phyloP scores from a whole-genome alignment of 2,113 vertebrate species.

The Centropus bengalensis region DNA sequence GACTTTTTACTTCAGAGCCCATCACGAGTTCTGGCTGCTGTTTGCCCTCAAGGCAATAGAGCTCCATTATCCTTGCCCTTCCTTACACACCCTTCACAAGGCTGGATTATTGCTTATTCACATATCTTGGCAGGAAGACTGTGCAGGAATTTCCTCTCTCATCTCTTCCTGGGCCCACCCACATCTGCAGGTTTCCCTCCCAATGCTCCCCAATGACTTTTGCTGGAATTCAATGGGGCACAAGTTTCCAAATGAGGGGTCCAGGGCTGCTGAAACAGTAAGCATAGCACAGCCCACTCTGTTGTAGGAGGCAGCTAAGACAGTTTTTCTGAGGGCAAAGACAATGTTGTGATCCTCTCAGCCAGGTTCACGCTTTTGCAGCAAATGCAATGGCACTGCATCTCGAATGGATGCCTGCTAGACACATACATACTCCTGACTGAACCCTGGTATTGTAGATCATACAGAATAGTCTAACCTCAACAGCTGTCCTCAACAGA shows the following conservation, averaged over 20 bases:
- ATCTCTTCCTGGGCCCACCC: not conserved
- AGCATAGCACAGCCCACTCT: not conserved
- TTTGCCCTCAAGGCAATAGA: not conserved
- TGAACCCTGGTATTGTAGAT: not conserved
- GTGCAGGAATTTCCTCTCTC: not conserved
- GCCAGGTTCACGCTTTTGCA: not conserved
- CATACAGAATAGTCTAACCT: not conserved
- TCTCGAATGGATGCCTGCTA: not conserved
- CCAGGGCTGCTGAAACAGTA: not conserved
- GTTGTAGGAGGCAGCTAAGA: not conserved
- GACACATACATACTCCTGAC: not conserved
- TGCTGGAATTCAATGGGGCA: not conserved
- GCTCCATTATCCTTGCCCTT: not conserved
- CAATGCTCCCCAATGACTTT: accelerated
- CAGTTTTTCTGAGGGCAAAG: not conserved
- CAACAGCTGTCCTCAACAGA: not conserved
- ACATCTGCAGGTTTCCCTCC: not conserved
- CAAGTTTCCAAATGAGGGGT: not conserved
- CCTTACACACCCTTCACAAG: not conserved
- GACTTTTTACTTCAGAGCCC: not conserved
- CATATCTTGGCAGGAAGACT: not conserved
- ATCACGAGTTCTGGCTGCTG: not conserved
- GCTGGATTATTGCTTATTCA: not conserved
- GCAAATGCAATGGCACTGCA: not conserved
- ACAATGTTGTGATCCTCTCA: not conserved